A percentile compares a stretch with the other conserved stretches of the same genome.
Evolutionary conservation across 2,797 vertebrate species (phyloP).

Genomic region (Gymnodraco acuticeps): DNA sequence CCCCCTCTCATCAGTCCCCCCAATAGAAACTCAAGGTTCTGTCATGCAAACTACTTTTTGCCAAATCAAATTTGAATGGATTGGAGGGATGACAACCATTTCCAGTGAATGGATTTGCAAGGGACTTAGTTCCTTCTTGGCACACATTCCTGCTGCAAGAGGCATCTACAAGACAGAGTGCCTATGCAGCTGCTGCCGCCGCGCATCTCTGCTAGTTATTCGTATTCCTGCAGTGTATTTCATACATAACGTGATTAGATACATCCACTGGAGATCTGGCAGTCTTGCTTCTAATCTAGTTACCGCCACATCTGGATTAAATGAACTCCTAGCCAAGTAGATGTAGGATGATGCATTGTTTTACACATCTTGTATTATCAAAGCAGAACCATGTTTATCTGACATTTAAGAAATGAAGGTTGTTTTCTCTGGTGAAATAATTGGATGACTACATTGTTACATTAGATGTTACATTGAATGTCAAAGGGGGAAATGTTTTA

Average conservation of each 20-base stretch:
- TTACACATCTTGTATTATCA: constrained; percentile 52
- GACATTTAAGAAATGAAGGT: constrained; percentile 35
- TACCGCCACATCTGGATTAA: constrained; percentile 73
- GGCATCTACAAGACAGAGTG: constrained; percentile 57
- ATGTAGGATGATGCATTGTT: constrained; percentile 52
- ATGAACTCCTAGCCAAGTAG: constrained; percentile 54
- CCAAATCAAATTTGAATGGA: constrained; percentile 83
- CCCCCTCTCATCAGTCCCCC: constrained; percentile 53
- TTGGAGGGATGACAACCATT: constrained; percentile 80
- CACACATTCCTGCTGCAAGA: constrained; percentile 52
- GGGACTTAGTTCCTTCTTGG: constrained; percentile 76
- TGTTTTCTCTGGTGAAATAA: constrained; percentile 34
- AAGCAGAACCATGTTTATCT: constrained; percentile 45
- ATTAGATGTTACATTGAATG: constrained; percentile 25
- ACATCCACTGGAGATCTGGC: constrained; percentile 65
- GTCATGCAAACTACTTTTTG: constrained; percentile 77
- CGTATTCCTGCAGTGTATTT: constrained; percentile 55
- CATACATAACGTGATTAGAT: constrained; percentile 72
- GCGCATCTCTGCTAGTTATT: constrained; percentile 54
- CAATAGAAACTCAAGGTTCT: constrained; percentile 68
- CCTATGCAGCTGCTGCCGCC: constrained; percentile 39
- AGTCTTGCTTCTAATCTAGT: constrained; percentile 62
- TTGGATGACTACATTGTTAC: constrained; percentile 21
- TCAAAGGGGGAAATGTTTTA: constrained; percentile 31
- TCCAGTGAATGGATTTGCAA: constrained; percentile 79